phyloP scores from a whole-genome alignment of 2,888 invertebrate genomes.

The Cerastis leucographa region DNA sequence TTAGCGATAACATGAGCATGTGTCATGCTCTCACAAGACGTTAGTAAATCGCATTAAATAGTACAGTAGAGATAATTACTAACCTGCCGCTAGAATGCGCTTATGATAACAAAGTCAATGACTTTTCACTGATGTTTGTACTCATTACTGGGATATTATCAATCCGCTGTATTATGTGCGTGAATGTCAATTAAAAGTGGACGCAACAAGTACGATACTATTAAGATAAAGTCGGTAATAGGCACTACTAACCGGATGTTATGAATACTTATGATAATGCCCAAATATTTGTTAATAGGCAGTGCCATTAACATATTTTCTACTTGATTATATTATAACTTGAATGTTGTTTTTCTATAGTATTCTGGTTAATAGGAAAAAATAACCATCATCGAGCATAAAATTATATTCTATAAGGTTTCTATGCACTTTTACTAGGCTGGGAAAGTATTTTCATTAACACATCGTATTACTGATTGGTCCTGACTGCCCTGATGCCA shows the following conservation, averaged over 20 bases:
- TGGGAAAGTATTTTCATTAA: background rate
- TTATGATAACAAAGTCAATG: constrained; percentile 62
- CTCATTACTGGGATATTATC: constrained; percentile 51
- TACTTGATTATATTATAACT: constrained; percentile 38
- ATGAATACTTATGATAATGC: constrained; percentile 48
- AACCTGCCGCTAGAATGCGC: constrained; percentile 46
- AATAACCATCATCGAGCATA: background rate
- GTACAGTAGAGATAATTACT: constrained; percentile 38
- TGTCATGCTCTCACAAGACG: constrained; percentile 29
- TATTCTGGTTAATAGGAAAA: constrained; percentile 13
- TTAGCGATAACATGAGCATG: constrained; percentile 30
- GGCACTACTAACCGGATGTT: constrained; percentile 49
- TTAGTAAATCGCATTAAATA: constrained; percentile 26
- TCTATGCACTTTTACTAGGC: background rate
- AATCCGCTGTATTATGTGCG: constrained; percentile 35
- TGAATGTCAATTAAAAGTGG: constrained; percentile 37
- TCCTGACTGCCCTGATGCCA: background rate
- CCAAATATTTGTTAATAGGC: constrained; percentile 46
- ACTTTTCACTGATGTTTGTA: constrained; percentile 50
- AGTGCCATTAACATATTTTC: constrained; percentile 41
- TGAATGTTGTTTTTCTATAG: constrained; percentile 20
- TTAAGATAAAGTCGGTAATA: constrained; percentile 34
- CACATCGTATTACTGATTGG: background rate
- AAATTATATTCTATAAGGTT: background rate
- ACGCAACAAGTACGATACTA: constrained; percentile 27